Evolutionary conservation across 2,797 vertebrate genomes (phyloP).

Genomic region (Austrolebias charrua): DNA sequence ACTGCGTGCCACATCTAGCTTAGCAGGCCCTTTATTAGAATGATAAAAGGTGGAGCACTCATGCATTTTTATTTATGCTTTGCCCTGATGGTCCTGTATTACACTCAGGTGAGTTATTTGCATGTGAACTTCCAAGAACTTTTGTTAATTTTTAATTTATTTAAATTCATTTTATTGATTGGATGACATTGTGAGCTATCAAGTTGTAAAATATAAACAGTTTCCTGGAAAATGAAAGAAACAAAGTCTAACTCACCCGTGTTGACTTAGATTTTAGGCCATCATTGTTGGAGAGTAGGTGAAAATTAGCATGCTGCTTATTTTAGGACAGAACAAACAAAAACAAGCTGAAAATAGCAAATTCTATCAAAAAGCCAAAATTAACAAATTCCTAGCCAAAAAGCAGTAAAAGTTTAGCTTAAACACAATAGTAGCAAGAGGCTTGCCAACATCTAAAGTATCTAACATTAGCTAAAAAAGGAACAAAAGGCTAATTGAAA

Average conservation of each 20-base stretch:
- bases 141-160: not conserved
- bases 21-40: not conserved
- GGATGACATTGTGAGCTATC: too few relatives aligned
- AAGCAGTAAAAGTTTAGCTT: too few relatives aligned
- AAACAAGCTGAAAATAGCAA: too few relatives aligned
- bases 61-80: not conserved
- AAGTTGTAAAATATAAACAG: not conserved
- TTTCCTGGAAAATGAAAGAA: not conserved
- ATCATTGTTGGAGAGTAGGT: too few relatives aligned
- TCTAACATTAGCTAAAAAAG: too few relatives aligned
- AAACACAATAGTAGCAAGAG: too few relatives aligned
- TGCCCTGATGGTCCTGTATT: not conserved
- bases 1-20: not conserved
- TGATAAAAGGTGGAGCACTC: not conserved
- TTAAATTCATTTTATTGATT: not conserved
- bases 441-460: too few relatives aligned
- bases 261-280: not conserved
- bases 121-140: not conserved
- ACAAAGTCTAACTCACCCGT: conserved; percentile 3
- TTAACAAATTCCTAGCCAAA: too few relatives aligned
- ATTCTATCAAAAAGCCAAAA: too few relatives aligned
- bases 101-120: not conserved
- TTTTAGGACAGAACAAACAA: too few relatives aligned
- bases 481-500: too few relatives aligned
- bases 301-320: too few relatives aligned